Base-by-base conservation (phyloP, 2,113 vertebrate genomes). In the Etheostoma spectabile region DNA sequence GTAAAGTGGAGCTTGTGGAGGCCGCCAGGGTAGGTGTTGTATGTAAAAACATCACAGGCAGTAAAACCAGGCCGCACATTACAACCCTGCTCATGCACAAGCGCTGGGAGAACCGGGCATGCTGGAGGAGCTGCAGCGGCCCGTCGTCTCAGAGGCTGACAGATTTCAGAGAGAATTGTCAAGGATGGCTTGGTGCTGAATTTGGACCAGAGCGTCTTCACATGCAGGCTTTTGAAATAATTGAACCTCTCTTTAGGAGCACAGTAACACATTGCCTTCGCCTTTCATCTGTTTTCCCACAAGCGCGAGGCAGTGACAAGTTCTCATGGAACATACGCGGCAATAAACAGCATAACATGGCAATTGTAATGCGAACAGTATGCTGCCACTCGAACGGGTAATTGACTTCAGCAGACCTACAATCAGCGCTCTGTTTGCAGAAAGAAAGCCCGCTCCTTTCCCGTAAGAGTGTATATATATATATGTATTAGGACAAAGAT, bases 371-470 rank as follows among this genome's bases (percentile, higher is more conserved):
- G 89, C 59, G 81, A 92, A 91, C 88, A 91, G 84, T 18, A 87
- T 94, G 91, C 85, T 62, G 91, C 89, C 93, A 82, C 85, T 91
- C 80, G 74, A 64, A 88, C 65, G 30, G 73, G 68, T 92, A 93
- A 94, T 89, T 87, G 86, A 86, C 88, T 93, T 85, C 90, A 90
- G 87, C 85, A 79, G 77, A 82, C 59, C 63, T 30, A 84, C 74
- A 91, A 86, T 91, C 84, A 87, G 86, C 48, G 74, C 64, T 69
- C 78, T 87, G 83, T 88, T 89, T 73, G 69, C 70, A 71, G 76
- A 55, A 79, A 85, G 22, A 55, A 77, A 77, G 53, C 22, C 74
- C 38, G 4, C 52, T 80, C n/a, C 42, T 67, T 86, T 80, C 75
- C 79, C 38, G 18, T 68, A 74, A 71, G 24, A 64, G 60, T 45